Conservation (phyloP, 2,888 invertebrate species). For the Lithosia quadra region DNA sequence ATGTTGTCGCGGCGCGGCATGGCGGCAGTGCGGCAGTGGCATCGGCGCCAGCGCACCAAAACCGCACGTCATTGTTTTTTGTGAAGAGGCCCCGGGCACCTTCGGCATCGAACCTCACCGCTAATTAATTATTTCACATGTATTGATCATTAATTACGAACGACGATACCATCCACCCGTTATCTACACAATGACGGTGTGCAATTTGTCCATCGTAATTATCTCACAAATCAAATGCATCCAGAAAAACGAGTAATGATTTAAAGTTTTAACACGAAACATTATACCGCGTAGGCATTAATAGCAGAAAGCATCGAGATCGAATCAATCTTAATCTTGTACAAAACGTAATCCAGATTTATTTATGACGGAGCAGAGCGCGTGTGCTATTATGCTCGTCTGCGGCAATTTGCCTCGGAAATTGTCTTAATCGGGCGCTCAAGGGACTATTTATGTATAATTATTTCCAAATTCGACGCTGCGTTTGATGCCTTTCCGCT, state of each 20-base stretch:
- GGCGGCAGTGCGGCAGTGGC: conserved; percentile 74
- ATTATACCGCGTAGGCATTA: conserved; percentile 81
- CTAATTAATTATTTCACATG: conserved; percentile 87
- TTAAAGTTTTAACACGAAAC: conserved; percentile 81
- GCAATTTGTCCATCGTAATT: conserved; percentile 85
- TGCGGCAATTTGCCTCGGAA: conserved; percentile 87
- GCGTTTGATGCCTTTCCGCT: conserved; percentile 87
- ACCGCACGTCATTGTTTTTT: conserved; percentile 87
- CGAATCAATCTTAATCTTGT: conserved; percentile 87
- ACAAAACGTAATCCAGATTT: conserved; percentile 87
- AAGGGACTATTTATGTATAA: conserved; percentile 88
- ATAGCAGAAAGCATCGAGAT: conserved; percentile 84
- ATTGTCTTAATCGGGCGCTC: conserved; percentile 88
- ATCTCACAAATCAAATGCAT: conserved; percentile 79
- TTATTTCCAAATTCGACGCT: conserved; percentile 87
- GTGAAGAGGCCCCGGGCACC: conserved; percentile 77
- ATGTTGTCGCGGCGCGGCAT: conserved; percentile 81
- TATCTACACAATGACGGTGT: conserved; percentile 82
- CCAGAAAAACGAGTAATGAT: conserved; percentile 80
- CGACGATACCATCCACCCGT: conserved; percentile 75
- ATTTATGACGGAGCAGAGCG: conserved; percentile 83
- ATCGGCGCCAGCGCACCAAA: conserved; percentile 81
- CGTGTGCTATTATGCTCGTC: conserved; percentile 87
- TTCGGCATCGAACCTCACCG: conserved; percentile 71
- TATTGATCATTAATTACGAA: conserved; percentile 86